Conservation (phyloP, 2,888 invertebrate species). For the Allophyes oxyacanthae region DNA sequence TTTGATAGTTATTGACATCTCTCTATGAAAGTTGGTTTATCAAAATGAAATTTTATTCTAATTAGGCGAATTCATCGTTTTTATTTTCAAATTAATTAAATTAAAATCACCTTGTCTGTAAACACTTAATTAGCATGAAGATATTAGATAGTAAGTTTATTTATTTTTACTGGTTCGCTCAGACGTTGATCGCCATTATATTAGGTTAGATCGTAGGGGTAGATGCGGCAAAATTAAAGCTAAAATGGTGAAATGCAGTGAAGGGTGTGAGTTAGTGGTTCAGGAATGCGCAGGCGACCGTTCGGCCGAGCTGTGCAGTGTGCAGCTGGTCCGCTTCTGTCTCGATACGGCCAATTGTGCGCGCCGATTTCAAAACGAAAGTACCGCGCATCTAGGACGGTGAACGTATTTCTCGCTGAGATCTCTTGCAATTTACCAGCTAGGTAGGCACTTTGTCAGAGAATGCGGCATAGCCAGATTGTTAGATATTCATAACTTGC, state of each 20-base stretch:
- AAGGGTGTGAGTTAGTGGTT: slow-evolving; percentile 56
- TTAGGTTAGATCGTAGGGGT: slow-evolving; percentile 26
- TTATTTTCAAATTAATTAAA: slow-evolving; percentile 22
- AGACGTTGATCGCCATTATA: slow-evolving; percentile 1
- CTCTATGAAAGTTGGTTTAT: slow-evolving; percentile 47
- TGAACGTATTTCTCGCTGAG: slow-evolving; percentile 87
- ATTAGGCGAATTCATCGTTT: slow-evolving; percentile 20
- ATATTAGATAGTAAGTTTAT: slow-evolving; percentile 2
- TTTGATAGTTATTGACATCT: slow-evolving; percentile 41
- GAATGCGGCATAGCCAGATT: slow-evolving; percentile 81
- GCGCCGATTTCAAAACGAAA: slow-evolving; percentile 89
- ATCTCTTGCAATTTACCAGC: slow-evolving; percentile 87
- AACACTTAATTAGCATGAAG: slow-evolving; percentile 13
- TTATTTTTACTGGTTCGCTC: slow-evolving; percentile 5
- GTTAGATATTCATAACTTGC: slow-evolving; percentile 84
- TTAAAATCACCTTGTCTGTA: slow-evolving; percentile 1
- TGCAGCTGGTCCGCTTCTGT: slow-evolving; percentile 79
- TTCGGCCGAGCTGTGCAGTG: slow-evolving; percentile 51
- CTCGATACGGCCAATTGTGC: slow-evolving; percentile 88
- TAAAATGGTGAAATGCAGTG: neutral
- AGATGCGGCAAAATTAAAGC: slow-evolving; percentile 13
- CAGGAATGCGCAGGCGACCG: slow-evolving; percentile 76
- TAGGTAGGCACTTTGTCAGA: slow-evolving; percentile 75
- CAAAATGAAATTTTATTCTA: slow-evolving; percentile 30
- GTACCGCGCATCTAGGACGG: slow-evolving; percentile 89